Evolutionary conservation across 2,797 vertebrate genomes (phyloP).

Genomic region (Atherinosoma microstoma): DNA sequence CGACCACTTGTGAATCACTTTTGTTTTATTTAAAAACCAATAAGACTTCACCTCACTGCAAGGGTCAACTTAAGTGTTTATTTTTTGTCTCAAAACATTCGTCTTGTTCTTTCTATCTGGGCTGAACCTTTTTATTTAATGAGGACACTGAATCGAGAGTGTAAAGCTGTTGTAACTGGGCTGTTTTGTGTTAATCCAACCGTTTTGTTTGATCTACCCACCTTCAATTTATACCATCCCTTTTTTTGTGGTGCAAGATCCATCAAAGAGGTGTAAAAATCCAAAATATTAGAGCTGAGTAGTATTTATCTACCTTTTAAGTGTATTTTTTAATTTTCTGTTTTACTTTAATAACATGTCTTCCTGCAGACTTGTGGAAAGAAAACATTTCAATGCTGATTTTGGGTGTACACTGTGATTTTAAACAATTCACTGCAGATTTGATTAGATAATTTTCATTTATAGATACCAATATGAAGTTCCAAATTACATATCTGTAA

Average conservation of each 20-base stretch:
- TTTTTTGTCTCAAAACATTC: constrained; percentile 7
- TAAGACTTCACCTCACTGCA: not conserved
- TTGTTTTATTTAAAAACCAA: constrained; percentile 31
- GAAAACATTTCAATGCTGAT: not conserved
- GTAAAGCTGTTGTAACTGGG: not conserved
- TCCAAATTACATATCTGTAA: not conserved
- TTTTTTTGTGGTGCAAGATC: not conserved
- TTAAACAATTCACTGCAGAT: not conserved
- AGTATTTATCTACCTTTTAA: not conserved
- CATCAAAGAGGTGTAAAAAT: not conserved
- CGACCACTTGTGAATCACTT: constrained; percentile 11
- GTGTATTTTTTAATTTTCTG: not conserved
- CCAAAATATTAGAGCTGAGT: not conserved
- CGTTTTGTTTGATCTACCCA: not conserved
- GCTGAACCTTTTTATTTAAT: constrained; percentile 5
- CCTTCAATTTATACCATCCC: not conserved
- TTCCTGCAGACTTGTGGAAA: not conserved
- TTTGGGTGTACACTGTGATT: not conserved
- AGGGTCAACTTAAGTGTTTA: not conserved
- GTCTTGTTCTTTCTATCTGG: constrained; percentile 30
- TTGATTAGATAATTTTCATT: not conserved
- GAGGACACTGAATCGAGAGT: not conserved
- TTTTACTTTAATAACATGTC: not conserved
- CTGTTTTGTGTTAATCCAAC: not conserved
- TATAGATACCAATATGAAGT: not conserved